Evolutionary conservation across 2,113 vertebrate genomes (phyloP), one percentile per base, ranked within the genome.

Genomic region (Bagarius yarrelli): DNA sequence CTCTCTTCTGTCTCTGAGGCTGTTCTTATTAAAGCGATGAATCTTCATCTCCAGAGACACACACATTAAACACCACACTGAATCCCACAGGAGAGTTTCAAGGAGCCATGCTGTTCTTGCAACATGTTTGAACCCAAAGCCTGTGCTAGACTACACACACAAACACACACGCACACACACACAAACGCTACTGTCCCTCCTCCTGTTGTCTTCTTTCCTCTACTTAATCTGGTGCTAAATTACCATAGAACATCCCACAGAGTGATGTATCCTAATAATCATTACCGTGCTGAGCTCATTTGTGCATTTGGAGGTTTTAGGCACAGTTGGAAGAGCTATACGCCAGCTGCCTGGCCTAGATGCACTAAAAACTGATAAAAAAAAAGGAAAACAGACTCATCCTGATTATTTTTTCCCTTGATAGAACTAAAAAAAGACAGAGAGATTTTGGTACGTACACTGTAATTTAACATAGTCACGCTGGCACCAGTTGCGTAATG

Each of bases 21-120:
- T 83, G 44, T 64, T 86, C 83, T 89, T 86, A 88, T 87, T 87
- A 86, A 87, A 88, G 80, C 67, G 64, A 84, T 84, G 86, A 85
- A 87, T 87, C 86, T 86, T 87, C 78, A 82, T 81, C 77, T 78
- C 82, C 69, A 76, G 86, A 76, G 81, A 82, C 77, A 81, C 32
- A 71, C 79, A 74, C 83, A 86, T 85, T 86, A 85, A 86, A 83
- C 85, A 86, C 85, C 75, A 86, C 73, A 69, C 40, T 64, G 36
- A 83, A 79, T 83, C 83, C 83, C 85, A 79, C 83, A 73, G 85
- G 83, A 83, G 63, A 71, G 69, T 78, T 85, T 84, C 76, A 82
- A 64, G 72, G 69, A 79, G 78, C 53, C 19, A 44, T 59, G 16
- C 81, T 80, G 81, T 63, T 80, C 77, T 63, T 71, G 56, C 53